phyloP scores from a whole-genome alignment of 2,113 vertebrate genomes.

The Eretmodus cyanostictus region DNA sequence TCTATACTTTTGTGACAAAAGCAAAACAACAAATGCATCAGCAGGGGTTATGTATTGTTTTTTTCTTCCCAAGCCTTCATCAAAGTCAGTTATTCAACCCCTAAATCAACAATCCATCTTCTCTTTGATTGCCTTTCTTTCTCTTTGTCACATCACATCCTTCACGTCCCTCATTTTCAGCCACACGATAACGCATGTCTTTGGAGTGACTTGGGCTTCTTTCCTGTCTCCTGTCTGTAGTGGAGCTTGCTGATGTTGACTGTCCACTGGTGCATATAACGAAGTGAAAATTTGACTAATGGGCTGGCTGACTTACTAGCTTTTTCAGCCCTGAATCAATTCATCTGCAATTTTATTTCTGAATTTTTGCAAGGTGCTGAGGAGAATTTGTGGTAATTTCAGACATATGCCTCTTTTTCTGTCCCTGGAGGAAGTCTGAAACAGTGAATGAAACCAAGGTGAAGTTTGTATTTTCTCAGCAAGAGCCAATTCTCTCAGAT shows the following conservation, averaged over 20 bases:
- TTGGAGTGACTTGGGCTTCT: neutral
- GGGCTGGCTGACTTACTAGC: constrained; percentile 45
- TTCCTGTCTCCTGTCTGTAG: neutral
- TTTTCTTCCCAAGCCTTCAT: neutral
- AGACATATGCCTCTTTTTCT: neutral
- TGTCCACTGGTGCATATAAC: constrained; percentile 52
- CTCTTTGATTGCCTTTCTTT: neutral
- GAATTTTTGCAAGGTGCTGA: constrained; percentile 11
- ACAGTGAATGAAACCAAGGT: neutral
- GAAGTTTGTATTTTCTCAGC: neutral
- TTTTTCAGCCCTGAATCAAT: constrained; percentile 60
- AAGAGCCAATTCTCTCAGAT: neutral
- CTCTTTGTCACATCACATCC: neutral
- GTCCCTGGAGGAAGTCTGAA: neutral
- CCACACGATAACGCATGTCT: neutral
- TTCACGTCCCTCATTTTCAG: neutral
- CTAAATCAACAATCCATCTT: constrained; percentile 18
- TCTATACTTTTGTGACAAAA: neutral
- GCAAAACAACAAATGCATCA: neutral
- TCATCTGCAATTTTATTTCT: constrained; percentile 28
- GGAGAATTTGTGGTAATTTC: neutral
- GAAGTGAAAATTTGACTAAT: constrained; percentile 61
- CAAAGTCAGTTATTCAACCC: constrained; percentile 23
- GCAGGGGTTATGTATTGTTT: neutral
- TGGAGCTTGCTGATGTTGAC: constrained; percentile 22